Evolutionary conservation across 2,888 invertebrate genomes (phyloP).

Genomic region (Troides aeacus): DNA sequence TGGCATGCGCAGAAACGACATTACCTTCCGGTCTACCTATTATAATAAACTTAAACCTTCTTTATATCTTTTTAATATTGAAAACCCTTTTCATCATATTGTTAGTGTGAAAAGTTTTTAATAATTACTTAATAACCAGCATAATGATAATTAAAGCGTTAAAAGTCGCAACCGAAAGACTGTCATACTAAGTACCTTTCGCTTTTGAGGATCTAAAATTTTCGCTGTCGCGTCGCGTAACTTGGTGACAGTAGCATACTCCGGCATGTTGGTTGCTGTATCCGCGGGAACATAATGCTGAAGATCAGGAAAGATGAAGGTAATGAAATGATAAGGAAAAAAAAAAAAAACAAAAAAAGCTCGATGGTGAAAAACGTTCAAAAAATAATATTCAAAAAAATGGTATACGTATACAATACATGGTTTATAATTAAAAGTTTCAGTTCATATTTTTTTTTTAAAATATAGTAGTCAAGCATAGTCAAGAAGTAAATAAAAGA

Average conservation of each 20-base stretch:
- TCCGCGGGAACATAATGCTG: slow-evolving; percentile 33
- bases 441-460: too few relatives aligned
- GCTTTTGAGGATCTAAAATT: slow-evolving; percentile 46
- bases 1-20: too few relatives aligned
- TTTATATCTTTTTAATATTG: too few relatives aligned
- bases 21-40: too few relatives aligned
- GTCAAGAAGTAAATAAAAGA: too few relatives aligned
- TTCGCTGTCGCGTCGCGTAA: slow-evolving; percentile 44
- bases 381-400: background rate
- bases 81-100: background rate
- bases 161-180: slow-evolving; percentile 16
- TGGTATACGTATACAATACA: too few relatives aligned
- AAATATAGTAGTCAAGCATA: too few relatives aligned
- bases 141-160: slow-evolving; percentile 25
- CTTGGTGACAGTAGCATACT: slow-evolving; percentile 61
- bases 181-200: slow-evolving; percentile 50
- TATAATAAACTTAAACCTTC: too few relatives aligned
- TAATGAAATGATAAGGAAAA: slow-evolving; percentile 30
- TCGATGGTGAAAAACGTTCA: background rate
- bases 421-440: too few relatives aligned
- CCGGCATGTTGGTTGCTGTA: slow-evolving; percentile 44
- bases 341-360: slow-evolving; percentile 8
- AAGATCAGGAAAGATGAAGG: slow-evolving; percentile 33
- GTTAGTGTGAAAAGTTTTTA: background rate
- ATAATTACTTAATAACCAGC: background rate